These are phyloP conservation scores for Epizoanthus rinbou DNA, from an alignment of 92 coral and sea anemone species.

Conservation along the genomic window DNA sequence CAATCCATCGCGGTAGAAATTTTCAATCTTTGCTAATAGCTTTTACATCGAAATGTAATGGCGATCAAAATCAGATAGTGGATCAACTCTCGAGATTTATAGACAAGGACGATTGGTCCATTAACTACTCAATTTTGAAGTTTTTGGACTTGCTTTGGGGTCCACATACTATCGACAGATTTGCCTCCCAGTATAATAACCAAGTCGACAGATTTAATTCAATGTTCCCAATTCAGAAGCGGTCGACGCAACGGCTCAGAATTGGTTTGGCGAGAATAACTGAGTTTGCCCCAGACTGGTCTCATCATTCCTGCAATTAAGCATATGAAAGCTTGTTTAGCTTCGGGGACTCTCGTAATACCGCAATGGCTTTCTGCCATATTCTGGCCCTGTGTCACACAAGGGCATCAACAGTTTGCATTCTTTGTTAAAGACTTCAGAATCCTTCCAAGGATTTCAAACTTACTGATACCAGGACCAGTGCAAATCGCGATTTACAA, in stretches of 20 bases:
- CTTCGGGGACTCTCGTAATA: too few relatives aligned
- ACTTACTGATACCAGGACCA: background rate
- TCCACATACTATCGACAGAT: conserved; percentile 26
- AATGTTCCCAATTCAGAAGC: background rate
- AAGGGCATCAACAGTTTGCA: background rate
- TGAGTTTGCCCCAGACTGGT: background rate
- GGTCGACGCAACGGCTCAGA: conserved; percentile 1
- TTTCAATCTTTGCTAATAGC: background rate
- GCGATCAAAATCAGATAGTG: background rate
- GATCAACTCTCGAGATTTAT: background rate
- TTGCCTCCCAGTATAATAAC: conserved; percentile 10
- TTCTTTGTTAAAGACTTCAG: background rate
- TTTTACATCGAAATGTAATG: background rate
- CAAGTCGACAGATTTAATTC: conserved; percentile 23
- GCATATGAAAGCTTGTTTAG: too few relatives aligned
- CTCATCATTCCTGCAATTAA: too few relatives aligned
- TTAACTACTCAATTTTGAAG: background rate
- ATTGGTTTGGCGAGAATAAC: conserved; percentile 20
- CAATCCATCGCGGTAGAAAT: background rate
- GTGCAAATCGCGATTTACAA: too few relatives aligned
- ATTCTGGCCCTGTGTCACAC: background rate
- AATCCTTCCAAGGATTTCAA: too few relatives aligned
- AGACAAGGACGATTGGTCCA: conserved; percentile 18
- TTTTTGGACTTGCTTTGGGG: background rate
- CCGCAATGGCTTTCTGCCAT: too few relatives aligned